A percentile compares a stretch with the other conserved stretches of the same genome.
These are phyloP conservation scores for Cenopis cana DNA, from an alignment of 2,888 invertebrate genomes.

Conservation along the genomic window DNA sequence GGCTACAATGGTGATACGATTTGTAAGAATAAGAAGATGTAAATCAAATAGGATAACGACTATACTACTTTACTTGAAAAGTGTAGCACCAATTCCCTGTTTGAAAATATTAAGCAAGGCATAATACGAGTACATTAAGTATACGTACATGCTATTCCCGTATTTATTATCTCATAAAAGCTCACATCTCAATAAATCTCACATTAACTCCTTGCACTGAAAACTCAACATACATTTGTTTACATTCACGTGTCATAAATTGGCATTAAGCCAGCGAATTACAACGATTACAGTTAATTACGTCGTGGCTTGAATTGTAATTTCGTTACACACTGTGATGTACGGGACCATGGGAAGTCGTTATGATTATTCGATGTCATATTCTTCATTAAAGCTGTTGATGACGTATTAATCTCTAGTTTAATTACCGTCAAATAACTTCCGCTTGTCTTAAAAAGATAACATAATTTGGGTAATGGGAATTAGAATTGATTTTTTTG, in stretches of 20 bases:
- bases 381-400: slow-evolving; percentile 31
- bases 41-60: no score
- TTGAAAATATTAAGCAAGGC: no score
- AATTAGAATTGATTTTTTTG: neutral
- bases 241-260: slow-evolving; percentile 39
- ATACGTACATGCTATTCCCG: no score
- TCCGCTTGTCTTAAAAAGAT: neutral
- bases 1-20: no score
- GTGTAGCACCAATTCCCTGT: no score
- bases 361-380: slow-evolving; percentile 32
- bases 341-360: slow-evolving; percentile 11
- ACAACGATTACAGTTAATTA: slow-evolving; percentile 39
- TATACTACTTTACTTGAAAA: no score
- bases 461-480: neutral
- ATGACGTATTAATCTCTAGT: slow-evolving; percentile 2
- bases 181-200: neutral
- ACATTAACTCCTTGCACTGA: slow-evolving; percentile 9
- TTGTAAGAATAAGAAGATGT: no score
- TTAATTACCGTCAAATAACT: neutral
- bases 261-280: slow-evolving; percentile 37
- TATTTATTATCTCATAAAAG: slow-evolving; percentile 8
- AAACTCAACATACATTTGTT: slow-evolving; percentile 32
- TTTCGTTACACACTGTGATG: slow-evolving; percentile 32
- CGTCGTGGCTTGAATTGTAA: slow-evolving; percentile 31
- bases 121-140: no score